A percentile compares a stretch with the other conserved stretches of the same genome.
Evolutionary conservation across 2,888 invertebrate genomes (phyloP).

Genomic region (Cantharis rustica): DNA sequence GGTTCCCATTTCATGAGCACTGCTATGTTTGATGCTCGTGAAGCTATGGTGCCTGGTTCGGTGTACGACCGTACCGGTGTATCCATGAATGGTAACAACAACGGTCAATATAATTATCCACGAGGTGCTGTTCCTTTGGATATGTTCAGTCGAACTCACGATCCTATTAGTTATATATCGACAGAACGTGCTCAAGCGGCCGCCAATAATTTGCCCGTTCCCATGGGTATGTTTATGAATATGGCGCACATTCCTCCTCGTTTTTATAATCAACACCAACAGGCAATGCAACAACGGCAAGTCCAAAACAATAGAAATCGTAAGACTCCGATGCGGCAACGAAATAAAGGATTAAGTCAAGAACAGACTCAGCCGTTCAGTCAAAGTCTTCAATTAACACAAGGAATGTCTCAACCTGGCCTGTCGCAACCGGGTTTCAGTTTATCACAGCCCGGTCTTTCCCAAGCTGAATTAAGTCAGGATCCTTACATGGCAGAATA

Average conservation of each 20-base stretch:
- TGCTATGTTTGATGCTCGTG: conserved; percentile 95
- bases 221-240: conserved; percentile 93
- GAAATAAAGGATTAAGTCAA: conserved; percentile 45
- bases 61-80: conserved; percentile 80
- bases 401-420: conserved; percentile 73
- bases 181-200: conserved; percentile 78
- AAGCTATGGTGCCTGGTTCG: conserved; percentile 92
- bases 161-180: conserved; percentile 92
- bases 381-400: conserved; percentile 75
- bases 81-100: conserved; percentile 39
- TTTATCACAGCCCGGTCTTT: conserved; percentile 69
- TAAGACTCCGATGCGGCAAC: conserved; percentile 31
- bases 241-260: conserved; percentile 80
- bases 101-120: conserved; percentile 47
- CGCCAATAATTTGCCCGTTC: conserved; percentile 84
- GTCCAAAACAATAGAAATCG: conserved; percentile 48
- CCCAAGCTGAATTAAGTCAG: conserved; percentile 77
- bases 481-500: conserved; percentile 85
- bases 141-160: conserved; percentile 75
- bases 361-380: conserved; percentile 59
- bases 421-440: conserved; percentile 72
- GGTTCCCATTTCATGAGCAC: conserved; percentile 98
- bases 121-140: conserved; percentile 59
- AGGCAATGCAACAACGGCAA: conserved; percentile 65
- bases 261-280: conserved; percentile 76